These are phyloP conservation scores for Aptenodytes patagonicus DNA, from an alignment of 2,113 vertebrate species.

Conservation along the genomic window DNA sequence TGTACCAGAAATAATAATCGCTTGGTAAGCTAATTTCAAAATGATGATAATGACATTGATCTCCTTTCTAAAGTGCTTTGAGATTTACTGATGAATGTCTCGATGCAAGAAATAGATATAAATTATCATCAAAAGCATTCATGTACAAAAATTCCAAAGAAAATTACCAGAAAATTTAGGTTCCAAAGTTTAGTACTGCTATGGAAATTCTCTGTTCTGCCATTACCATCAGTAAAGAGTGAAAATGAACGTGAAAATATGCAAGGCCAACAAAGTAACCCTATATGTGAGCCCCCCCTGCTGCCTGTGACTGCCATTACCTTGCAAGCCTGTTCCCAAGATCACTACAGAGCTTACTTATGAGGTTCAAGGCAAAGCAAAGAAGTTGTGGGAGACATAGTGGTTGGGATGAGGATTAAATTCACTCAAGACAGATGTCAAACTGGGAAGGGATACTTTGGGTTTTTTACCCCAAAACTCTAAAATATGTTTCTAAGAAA, in stretches of 20 bases:
- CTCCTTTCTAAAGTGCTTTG: slow-evolving; percentile 53
- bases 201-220: slow-evolving; percentile 19
- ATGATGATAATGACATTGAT: slow-evolving; percentile 62
- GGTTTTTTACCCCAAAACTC: neutral
- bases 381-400: neutral
- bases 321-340: neutral
- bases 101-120: slow-evolving; percentile 47
- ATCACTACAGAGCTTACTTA: neutral
- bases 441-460: neutral
- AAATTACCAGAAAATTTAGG: slow-evolving; percentile 42
- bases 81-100: slow-evolving; percentile 60
- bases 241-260: neutral
- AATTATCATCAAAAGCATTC: slow-evolving; percentile 58
- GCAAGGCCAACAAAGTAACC: neutral
- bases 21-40: slow-evolving; percentile 64
- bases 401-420: neutral
- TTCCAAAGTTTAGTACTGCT: neutral
- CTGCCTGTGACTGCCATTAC: slow-evolving; percentile 16
- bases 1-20: slow-evolving; percentile 54
- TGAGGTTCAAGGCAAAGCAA: neutral
- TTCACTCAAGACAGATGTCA: neutral
- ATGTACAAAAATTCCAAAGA: slow-evolving; percentile 37
- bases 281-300: slow-evolving; percentile 61
- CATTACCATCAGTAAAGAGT: neutral
- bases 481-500: neutral